These are phyloP conservation scores for Turnix velox DNA, from an alignment of 2,113 vertebrate genomes.

Conservation along the genomic window DNA sequence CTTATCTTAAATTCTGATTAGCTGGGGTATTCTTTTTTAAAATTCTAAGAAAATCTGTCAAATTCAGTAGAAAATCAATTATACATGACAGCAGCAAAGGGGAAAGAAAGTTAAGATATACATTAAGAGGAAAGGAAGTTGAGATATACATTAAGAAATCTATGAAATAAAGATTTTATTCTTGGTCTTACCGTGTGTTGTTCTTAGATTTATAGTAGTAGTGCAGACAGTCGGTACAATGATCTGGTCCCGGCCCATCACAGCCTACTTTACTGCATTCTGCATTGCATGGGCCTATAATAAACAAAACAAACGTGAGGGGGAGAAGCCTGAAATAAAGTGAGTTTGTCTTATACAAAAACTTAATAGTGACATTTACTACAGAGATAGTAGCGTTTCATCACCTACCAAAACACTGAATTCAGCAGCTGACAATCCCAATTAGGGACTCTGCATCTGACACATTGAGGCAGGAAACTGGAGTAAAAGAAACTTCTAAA, in stretches of 20 bases:
- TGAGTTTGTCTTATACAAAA: not conserved
- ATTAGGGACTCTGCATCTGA: not conserved
- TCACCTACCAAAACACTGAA: not conserved
- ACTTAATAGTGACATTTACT: not conserved
- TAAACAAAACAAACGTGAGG: conserved; percentile 4
- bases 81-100: not conserved
- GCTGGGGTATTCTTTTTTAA: not conserved
- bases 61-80: not conserved
- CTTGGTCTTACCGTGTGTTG: conserved; percentile 85
- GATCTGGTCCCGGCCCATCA: conserved; percentile 93
- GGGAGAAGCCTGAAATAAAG: not conserved
- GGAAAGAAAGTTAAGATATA: not conserved
- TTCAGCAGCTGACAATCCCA: not conserved
- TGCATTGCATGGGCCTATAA: conserved; percentile 87
- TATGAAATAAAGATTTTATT: not conserved
- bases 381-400: not conserved
- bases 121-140: not conserved
- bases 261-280: conserved; percentile 95
- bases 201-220: conserved; percentile 99
- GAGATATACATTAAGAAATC: not conserved
- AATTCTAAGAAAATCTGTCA: not conserved
- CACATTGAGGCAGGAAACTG: not conserved
- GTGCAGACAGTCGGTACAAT: conserved; percentile 95
- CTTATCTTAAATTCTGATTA: not conserved
- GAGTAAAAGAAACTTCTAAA: not conserved